phyloP scores from a whole-genome alignment of 2,888 invertebrate species.

The Dioctria rufipes region DNA sequence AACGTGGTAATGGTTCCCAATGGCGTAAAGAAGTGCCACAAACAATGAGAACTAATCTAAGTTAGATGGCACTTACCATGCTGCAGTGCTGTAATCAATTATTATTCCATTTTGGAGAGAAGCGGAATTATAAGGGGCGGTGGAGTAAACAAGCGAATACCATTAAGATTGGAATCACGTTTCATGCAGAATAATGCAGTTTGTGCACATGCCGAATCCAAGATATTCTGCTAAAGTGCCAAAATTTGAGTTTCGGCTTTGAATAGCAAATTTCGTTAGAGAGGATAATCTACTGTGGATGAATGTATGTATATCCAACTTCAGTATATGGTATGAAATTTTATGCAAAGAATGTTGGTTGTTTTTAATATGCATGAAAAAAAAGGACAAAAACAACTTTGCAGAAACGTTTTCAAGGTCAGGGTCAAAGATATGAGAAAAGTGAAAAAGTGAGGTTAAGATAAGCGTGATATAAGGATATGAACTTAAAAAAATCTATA shows the following conservation, averaged over 20 bases:
- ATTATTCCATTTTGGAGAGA: constrained; percentile 1
- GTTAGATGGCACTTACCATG: constrained; percentile 11
- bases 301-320: no score
- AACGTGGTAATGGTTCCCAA: no score
- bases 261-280: constrained; percentile 12
- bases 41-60: not conserved
- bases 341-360: not conserved
- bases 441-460: no score
- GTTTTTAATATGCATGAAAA: not conserved
- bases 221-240: constrained; percentile 15
- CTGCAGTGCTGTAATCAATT: constrained; percentile 37
- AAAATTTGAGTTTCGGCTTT: constrained; percentile 12
- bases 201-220: constrained; percentile 26
- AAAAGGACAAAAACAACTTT: no score
- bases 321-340: not conserved
- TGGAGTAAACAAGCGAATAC: not conserved
- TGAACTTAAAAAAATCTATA: no score
- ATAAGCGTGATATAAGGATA: no score
- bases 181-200: constrained; percentile 21
- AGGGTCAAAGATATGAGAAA: no score
- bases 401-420: no score
- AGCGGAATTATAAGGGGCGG: constrained; percentile 8
- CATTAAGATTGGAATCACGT: constrained; percentile 42
- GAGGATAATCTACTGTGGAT: not conserved
- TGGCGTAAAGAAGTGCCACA: no score